Evolutionary conservation across 1,140 invertebrate genomes (phyloP), one percentile per base, ranked within the genome.

Genomic region (Drosophila malerkotliana): DNA sequence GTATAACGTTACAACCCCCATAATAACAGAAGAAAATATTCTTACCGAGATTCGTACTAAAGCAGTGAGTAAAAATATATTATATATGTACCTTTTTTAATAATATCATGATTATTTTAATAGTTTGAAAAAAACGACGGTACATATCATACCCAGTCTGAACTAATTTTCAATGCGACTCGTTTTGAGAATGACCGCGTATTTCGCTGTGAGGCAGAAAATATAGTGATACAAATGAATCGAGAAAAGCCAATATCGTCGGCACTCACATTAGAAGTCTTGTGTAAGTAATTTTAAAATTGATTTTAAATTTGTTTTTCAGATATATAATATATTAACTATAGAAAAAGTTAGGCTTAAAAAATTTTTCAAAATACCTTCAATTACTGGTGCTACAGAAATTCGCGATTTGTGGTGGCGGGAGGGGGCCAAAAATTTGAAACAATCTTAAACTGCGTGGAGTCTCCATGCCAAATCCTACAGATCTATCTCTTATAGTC

Each of bases 181-280:
- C 94, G 96, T 26, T 96, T 94, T 87, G 97, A 98, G 91, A 97
- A 98, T 91, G 95, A 95, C 28, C 93, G 94, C 67, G 94, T 93
- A 47, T 95, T 98, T 72, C 94, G 94, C 39, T 98, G 97, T 89
- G 94, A 95, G 87, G 96, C 95, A 0, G 94, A 95, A 74, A 98
- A 98, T 92, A 93, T 94, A 47, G 96, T 98, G 12, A 96, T 95
- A 89, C 92, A 93, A 61, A 93, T 94, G 5, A 94, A 95, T 61
- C 93, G 94, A 9, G 95, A 96, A 71, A 94, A 94, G 68, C 95
- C 96, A 0, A 94, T 97, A 84, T 93, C 94, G 56, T 94, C 94
- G 28, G 93, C 93, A 1, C 92, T 94, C 9, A 94, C 94, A 48
- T 93, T 97, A 52, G 95, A 97, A 93, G 96, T 97, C 60, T 94